These are phyloP conservation scores for Dynastes tityus DNA, from an alignment of 2,888 invertebrate species.

Conservation along the genomic window DNA sequence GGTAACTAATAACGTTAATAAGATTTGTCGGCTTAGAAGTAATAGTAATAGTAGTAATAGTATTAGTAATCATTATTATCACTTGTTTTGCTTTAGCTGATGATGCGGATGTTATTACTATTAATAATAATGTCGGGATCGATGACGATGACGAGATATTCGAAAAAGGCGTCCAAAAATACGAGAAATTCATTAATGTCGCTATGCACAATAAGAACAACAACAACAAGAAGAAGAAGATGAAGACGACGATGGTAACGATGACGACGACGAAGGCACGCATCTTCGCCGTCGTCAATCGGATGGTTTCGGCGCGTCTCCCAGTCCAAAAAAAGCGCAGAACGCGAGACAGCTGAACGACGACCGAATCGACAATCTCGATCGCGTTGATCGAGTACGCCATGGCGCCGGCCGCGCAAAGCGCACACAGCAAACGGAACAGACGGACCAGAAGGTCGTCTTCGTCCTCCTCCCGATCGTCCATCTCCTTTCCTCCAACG, in stretches of 20 bases:
- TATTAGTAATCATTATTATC: slow-evolving; percentile 47
- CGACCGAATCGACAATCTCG: background rate
- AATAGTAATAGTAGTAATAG: slow-evolving; percentile 23
- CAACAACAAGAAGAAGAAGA: slow-evolving; percentile 25
- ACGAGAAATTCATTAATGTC: slow-evolving; percentile 49
- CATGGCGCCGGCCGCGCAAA: slow-evolving; percentile 22
- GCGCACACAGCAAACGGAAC: slow-evolving; percentile 4
- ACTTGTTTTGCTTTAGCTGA: slow-evolving; percentile 47
- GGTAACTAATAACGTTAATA: too few relatives aligned
- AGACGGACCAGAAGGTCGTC: background rate
- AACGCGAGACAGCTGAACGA: background rate
- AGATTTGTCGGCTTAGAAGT: slow-evolving; percentile 10
- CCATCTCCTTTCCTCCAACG: background rate
- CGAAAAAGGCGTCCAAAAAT: slow-evolving; percentile 49
- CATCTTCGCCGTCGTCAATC: slow-evolving; percentile 15
- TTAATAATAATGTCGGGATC: slow-evolving; percentile 7
- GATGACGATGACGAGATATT: background rate
- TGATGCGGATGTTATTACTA: background rate
- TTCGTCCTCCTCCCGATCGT: background rate
- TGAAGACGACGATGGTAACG: background rate
- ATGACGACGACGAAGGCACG: background rate
- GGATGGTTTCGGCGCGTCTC: slow-evolving; percentile 18
- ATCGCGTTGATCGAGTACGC: slow-evolving; percentile 23
- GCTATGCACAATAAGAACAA: slow-evolving; percentile 44
- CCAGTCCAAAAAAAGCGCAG: slow-evolving; percentile 49